These are phyloP conservation scores for Oegoconia quadripuncta DNA, from an alignment of 2,888 invertebrate genomes.

Conservation along the genomic window DNA sequence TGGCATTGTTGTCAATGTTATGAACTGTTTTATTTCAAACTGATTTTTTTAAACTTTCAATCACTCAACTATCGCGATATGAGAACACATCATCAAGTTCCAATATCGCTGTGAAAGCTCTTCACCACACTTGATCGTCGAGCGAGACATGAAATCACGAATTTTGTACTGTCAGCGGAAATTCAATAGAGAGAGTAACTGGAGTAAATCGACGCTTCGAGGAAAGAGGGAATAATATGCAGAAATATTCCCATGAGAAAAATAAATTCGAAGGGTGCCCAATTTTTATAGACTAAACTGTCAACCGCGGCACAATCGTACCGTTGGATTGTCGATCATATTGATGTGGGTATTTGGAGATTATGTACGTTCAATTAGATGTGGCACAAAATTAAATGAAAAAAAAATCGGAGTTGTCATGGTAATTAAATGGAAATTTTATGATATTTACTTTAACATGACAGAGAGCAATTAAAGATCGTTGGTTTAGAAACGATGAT, in stretches of 20 bases:
- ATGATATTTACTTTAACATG: too few species aligned
- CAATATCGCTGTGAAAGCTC: slow-evolving; percentile 38
- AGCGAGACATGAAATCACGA: slow-evolving; percentile 34
- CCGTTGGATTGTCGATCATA: neutral
- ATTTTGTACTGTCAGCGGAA: slow-evolving; percentile 51
- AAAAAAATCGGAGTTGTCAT: too few species aligned
- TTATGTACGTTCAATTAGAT: too few species aligned
- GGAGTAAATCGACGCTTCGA: slow-evolving; percentile 34
- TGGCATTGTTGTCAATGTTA: too few species aligned
- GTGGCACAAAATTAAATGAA: too few species aligned
- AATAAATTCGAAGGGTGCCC: slow-evolving; percentile 11
- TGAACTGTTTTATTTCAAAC: too few species aligned
- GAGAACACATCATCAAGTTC: slow-evolving; percentile 39
- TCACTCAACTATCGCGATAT: slow-evolving; percentile 17
- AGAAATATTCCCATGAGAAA: slow-evolving; percentile 26
- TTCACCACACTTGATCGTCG: slow-evolving; percentile 25
- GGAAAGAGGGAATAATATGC: slow-evolving; percentile 42
- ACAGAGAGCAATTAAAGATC: too few species aligned
- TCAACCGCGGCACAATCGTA: neutral
- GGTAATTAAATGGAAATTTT: too few species aligned
- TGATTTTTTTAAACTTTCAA: too few species aligned
- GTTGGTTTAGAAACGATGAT: too few species aligned
- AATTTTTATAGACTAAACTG: slow-evolving; percentile 6
- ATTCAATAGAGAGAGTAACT: slow-evolving; percentile 49
- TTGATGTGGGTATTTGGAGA: neutral